These are phyloP conservation scores for Chrysaora quinquecirrha DNA, from an alignment of 30 jellyfish, hydroid and myxozoan genomes.

Conservation along the genomic window DNA sequence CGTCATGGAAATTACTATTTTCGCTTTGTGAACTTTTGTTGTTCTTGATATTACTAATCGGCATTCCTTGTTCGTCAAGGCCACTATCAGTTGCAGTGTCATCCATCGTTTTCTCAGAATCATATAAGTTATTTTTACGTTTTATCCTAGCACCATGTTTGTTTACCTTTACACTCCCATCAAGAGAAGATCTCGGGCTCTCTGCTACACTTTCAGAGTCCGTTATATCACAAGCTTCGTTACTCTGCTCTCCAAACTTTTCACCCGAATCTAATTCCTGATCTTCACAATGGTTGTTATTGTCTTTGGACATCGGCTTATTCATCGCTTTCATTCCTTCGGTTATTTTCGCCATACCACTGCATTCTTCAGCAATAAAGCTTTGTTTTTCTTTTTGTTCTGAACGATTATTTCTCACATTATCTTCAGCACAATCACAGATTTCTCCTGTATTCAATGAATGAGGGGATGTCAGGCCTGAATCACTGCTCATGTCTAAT, in stretches of 20 bases:
- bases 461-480: too few species aligned
- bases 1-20: background rate
- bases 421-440: background rate
- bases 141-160: conserved; percentile 1
- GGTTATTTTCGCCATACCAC: conserved; percentile 47
- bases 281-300: conserved; percentile 5
- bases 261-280: conserved; percentile 51
- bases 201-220: background rate
- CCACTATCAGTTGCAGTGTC: conserved; percentile 35
- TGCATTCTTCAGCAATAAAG: conserved; percentile 58
- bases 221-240: background rate
- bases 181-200: background rate
- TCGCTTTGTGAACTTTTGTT: background rate
- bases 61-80: conserved; percentile 20
- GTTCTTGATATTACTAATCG: background rate
- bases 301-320: conserved; percentile 15
- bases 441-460: background rate
- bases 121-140: conserved; percentile 56
- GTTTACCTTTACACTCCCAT: background rate
- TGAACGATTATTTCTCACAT: conserved; percentile 1
- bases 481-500: background rate
- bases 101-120: conserved; percentile 17
- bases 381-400: conserved; percentile 25
- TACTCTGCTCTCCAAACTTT: conserved; percentile 10
- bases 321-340: conserved; percentile 61